Base-by-base conservation (phyloP, 2,797 vertebrate genomes). In the Pagetopsis macropterus region DNA sequence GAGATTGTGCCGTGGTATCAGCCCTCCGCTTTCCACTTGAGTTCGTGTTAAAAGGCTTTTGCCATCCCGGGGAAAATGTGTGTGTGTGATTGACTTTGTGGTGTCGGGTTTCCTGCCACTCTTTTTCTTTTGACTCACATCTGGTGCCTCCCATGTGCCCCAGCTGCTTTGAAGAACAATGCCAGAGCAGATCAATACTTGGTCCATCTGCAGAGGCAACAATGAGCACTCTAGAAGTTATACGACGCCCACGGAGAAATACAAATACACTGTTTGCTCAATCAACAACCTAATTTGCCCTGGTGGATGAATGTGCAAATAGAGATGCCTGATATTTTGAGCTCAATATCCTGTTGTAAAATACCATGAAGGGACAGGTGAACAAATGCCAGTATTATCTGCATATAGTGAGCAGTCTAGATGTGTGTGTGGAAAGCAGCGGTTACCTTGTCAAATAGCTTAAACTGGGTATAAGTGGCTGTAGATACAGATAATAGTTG, bases 81-180 rank as follows among this genome's bases (percentile, higher is more conserved):
- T 68, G 68, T 63, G 72, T n/a, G 73, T 60, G 78, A 79, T 87
- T 81, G 66, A 88, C 79, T 88, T 67, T 75, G 65, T 60, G 86
- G 85, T 84, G 78, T 90, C 87, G 70, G 70, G 71, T 89, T 88
- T 57, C 50, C 59, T 14, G 3, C 51, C 64, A 23, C 41, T 19
- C 37, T 60, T 21, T 59, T 40, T 27, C 43, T 37, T 76, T 75
- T 77, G 55, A 73, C 62, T 75, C 56, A 68, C 81, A 86, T 80
- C 76, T 86, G 78, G 66, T 72, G 5, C 19, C 3, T 58, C 73
- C 60, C 63, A 72, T 75, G 76, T 75, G 70, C 78, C 77, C 75
- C 57, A 10, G 76, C 78, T 85, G 82, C 78, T 77, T 76, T 69
- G n/a, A 76, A 82, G 78, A 57, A 86, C 82, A 91, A 89, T 81